Conservation (phyloP, 2,888 invertebrate species). For the Machimus rusticus region DNA sequence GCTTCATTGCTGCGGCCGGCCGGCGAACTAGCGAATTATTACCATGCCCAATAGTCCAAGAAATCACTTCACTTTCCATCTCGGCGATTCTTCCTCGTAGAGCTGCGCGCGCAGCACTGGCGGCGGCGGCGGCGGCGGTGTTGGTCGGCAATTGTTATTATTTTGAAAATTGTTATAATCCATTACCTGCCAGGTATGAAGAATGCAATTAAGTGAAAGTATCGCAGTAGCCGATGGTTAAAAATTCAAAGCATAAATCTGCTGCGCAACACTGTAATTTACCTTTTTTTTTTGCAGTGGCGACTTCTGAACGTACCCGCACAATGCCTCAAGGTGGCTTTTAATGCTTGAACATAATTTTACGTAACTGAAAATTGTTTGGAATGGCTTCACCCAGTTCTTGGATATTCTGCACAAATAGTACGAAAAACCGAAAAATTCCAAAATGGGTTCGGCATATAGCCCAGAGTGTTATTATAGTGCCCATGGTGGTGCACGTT, state of each 20-base stretch:
- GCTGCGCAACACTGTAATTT: conserved; percentile 5
- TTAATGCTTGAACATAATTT: not conserved
- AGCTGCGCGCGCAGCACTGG: not conserved
- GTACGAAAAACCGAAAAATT: not conserved
- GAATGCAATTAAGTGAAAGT: conserved; percentile 33
- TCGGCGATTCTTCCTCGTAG: conserved; percentile 2
- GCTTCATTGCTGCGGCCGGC: not conserved
- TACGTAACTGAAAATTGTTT: not conserved
- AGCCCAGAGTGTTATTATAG: not conserved
- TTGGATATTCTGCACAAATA: not conserved
- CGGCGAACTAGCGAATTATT: not conserved
- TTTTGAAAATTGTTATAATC: conserved; percentile 26
- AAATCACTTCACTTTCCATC: conserved; percentile 24
- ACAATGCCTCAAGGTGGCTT: not conserved
- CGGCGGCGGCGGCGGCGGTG: not conserved
- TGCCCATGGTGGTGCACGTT: not conserved
- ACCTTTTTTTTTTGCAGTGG: not conserved
- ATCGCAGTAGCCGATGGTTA: not conserved
- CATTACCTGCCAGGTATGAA: conserved; percentile 24
- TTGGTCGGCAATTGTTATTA: conserved; percentile 7
- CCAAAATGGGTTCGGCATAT: not conserved
- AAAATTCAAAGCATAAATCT: not conserved
- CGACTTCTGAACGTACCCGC: not conserved
- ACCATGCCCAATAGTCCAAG: not conserved
- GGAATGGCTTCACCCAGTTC: not conserved